Percentiles rank a stretch among this genome's conserved stretches.
These are phyloP conservation scores for Teleopsis dalmanni DNA, from an alignment of 1,140 invertebrate species.

Conservation along the genomic window DNA sequence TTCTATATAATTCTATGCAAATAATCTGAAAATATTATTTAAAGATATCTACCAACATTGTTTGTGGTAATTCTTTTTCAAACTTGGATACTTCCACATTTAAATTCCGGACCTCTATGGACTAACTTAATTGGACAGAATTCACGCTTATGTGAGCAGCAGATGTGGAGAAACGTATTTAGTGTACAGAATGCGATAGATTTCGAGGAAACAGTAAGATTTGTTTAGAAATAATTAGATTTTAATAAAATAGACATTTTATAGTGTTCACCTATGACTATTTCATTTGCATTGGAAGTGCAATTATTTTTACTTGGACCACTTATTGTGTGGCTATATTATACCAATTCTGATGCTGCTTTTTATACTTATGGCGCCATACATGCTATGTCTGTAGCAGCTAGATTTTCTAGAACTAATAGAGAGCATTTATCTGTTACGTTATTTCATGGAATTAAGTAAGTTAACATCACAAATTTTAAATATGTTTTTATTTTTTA, in stretches of 20 bases:
- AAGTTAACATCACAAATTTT: constrained; percentile 4
- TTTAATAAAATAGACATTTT: constrained; percentile 17
- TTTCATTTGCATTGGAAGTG: constrained; percentile 73
- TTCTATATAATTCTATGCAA: background rate
- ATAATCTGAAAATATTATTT: constrained; percentile 12
- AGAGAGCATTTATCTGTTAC: constrained; percentile 55
- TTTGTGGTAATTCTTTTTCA: constrained; percentile 60
- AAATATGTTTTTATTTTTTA: background rate
- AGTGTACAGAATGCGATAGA: constrained; percentile 65
- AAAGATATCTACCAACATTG: constrained; percentile 55
- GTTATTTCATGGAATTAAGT: constrained; percentile 62
- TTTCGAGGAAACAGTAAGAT: constrained; percentile 61
- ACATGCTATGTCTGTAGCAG: constrained; percentile 51
- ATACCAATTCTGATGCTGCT: constrained; percentile 49
- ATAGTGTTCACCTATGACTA: constrained; percentile 61
- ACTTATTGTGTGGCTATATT: constrained; percentile 59
- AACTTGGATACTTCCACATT: constrained; percentile 59
- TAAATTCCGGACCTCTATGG: constrained; percentile 64
- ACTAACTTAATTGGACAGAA: constrained; percentile 52
- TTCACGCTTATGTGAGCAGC: constrained; percentile 56
- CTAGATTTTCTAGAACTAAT: constrained; percentile 52
- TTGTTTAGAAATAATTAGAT: background rate
- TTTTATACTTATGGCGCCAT: constrained; percentile 49
- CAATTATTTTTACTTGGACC: constrained; percentile 69
- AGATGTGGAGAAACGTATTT: constrained; percentile 62